Base-by-base conservation (phyloP, 2,113 vertebrate genomes). In the Pampusana beccarii region DNA sequence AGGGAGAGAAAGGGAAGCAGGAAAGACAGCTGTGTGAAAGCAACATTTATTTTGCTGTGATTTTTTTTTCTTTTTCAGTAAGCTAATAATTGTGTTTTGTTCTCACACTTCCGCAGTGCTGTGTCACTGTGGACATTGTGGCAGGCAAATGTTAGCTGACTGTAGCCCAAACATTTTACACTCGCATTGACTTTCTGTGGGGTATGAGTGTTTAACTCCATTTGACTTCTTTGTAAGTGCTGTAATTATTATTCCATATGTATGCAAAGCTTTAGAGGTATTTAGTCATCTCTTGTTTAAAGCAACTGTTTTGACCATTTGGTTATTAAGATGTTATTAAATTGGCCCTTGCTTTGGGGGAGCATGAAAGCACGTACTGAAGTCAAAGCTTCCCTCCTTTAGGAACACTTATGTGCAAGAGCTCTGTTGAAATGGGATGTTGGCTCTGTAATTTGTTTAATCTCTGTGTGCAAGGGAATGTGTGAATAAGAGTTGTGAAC, bases 381-480 rank as follows among this genome's bases (percentile, higher is more conserved):
- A 93, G 33, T 80, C 46, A 94, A 65, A 80, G 56, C 53, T 42
- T 64, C 44, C 60, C 84, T 93, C 61, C 82, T 73, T 40, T 42
- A 86, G 71, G 92, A 94, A 66, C 18, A 3, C 33, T 88, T 74
- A 72, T 29, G 60, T 86, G 54, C 54, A 86, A 90, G n/a, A 50
- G 44, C 58, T 91, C 67, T 88, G 90, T 61, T 95, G 71, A 86
- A 72, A 40, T 58, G 62, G 53, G 82, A 50, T 88, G 11, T 57
- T 77, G n/a, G 58, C 67, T 92, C 67, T 88, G 44, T 61, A 53
- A 86, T 92, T 92, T 86, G 58, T 80, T 95, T 93, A 51, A 93
- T 90, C 53, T 85, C 46, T 89, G 8, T 31, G 26, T 89, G 54
- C 67, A 71, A 75, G 84, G 80, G 65, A 95, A 79, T 92, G 74